These are phyloP conservation scores for Origma solitaria DNA, from an alignment of 2,113 vertebrate genomes.

Conservation along the genomic window DNA sequence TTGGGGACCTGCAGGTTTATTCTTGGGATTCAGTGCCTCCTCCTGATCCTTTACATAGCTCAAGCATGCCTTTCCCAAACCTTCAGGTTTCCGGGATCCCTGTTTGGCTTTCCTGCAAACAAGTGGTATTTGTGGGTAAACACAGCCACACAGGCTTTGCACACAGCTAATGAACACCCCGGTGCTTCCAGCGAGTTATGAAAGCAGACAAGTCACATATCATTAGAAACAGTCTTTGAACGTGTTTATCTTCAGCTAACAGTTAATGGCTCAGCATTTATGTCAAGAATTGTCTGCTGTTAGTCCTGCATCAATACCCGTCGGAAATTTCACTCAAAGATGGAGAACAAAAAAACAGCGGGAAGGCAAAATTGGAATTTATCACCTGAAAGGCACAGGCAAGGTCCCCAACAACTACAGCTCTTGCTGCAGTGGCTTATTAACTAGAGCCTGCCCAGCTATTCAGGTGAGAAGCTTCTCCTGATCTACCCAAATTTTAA, in stretches of 20 bases:
- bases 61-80: neutral
- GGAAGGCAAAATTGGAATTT: conserved; percentile 5
- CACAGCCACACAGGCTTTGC: neutral
- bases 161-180: neutral
- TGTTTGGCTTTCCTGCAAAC: neutral
- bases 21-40: neutral
- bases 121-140: neutral
- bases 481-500: neutral
- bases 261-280: conserved; percentile 3
- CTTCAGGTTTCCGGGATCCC: neutral
- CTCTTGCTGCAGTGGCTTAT: neutral
- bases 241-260: conserved; percentile 4
- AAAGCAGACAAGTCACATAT: conserved; percentile 20
- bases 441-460: neutral
- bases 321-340: neutral
- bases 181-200: neutral
- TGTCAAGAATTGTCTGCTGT: neutral
- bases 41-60: neutral
- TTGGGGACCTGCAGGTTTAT: neutral
- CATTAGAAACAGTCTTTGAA: neutral
- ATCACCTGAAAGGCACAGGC: neutral
- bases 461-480: neutral
- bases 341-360: neutral
- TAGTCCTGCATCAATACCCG: neutral
- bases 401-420: neutral